A percentile compares a stretch with the other conserved stretches of the same genome.
phyloP scores from a whole-genome alignment of 92 coral and sea anemone genomes.

The Metridium senile region DNA sequence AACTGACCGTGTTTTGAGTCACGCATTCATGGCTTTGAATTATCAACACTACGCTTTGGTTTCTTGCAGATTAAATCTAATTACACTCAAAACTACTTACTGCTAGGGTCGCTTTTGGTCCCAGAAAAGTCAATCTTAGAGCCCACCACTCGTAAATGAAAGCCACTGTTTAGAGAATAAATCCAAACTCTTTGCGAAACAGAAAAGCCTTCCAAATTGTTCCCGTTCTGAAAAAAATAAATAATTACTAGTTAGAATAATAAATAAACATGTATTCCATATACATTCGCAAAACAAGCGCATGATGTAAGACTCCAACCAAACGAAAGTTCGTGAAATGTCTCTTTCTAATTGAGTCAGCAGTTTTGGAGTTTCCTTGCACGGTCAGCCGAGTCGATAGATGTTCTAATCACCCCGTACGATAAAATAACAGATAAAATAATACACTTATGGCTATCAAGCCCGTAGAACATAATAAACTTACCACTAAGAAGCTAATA shows the following conservation, averaged over 20 bases:
- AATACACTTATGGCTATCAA: conserved; percentile 4
- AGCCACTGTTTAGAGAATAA: conserved; percentile 14
- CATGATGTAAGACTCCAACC: background rate
- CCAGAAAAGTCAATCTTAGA: conserved; percentile 10
- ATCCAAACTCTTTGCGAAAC: conserved; percentile 4
- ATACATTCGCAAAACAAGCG: background rate
- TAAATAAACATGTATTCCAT: background rate
- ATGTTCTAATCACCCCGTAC: background rate
- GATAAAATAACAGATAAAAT: background rate
- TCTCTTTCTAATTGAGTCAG: background rate
- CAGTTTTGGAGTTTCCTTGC: background rate
- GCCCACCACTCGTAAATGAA: conserved; percentile 21
- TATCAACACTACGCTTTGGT: background rate
- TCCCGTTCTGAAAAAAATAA: background rate
- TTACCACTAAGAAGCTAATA: conserved; percentile 11
- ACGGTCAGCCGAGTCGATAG: background rate
- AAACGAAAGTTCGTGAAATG: background rate
- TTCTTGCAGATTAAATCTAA: background rate
- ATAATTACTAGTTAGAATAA: background rate
- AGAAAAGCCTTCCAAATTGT: background rate
- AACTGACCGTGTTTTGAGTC: background rate
- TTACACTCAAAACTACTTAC: conserved; percentile 9
- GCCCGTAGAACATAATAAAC: background rate
- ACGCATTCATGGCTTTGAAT: background rate
- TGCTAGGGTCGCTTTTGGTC: background rate